A percentile compares a stretch with the other conserved stretches of the same genome.
phyloP scores from a whole-genome alignment of 2,888 invertebrate species.

The Papilio protenor region DNA sequence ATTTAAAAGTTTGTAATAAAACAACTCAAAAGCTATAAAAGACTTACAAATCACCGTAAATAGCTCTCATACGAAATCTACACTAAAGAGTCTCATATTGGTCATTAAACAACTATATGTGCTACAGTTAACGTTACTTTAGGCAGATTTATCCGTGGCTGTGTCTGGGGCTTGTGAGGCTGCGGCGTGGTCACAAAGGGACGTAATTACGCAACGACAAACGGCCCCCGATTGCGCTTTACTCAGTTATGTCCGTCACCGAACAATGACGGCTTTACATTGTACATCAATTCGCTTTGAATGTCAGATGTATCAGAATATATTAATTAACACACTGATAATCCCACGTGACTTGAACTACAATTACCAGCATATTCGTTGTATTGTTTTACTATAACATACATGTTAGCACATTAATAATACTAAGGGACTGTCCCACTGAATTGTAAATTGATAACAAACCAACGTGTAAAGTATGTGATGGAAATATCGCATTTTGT shows the following conservation, averaged over 20 bases:
- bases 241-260: constrained; percentile 38
- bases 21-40: neutral
- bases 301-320: constrained; percentile 25
- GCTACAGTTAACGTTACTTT: constrained; percentile 13
- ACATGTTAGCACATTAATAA: too few species aligned
- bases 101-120: neutral
- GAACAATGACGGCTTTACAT: constrained; percentile 36
- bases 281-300: constrained; percentile 22
- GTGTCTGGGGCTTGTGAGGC: constrained; percentile 43
- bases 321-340: constrained; percentile 13
- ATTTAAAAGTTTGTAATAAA: neutral
- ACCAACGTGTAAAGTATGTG: too few species aligned
- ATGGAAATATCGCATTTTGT: too few species aligned
- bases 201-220: constrained; percentile 76
- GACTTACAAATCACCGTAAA: neutral
- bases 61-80: neutral
- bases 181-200: constrained; percentile 65
- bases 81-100: neutral
- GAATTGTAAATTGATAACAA: too few species aligned
- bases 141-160: neutral
- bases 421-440: too few species aligned
- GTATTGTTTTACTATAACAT: neutral
- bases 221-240: constrained; percentile 61
- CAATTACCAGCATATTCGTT: neutral
- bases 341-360: neutral